Evolutionary conservation across 2,797 vertebrate species (phyloP).

Genomic region (Pelochelys cantorii): DNA sequence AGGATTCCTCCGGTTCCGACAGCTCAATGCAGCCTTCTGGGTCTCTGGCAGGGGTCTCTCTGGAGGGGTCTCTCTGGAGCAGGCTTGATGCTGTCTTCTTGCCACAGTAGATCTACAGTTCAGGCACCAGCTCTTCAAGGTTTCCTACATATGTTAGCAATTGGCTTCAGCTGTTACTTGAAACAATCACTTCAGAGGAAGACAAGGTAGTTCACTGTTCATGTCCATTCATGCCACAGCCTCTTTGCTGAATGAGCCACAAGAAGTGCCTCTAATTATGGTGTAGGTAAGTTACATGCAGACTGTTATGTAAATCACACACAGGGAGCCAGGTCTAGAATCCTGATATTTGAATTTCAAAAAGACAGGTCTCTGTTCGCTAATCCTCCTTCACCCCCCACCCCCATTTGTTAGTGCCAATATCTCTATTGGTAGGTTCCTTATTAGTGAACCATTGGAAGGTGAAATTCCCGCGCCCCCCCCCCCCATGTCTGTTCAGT

Average conservation of each 20-base stretch:
- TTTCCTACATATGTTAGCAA: background rate
- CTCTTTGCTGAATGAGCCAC: background rate
- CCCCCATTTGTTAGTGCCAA: no score
- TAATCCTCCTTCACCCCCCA: no score
- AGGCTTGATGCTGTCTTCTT: slow-evolving; percentile 12
- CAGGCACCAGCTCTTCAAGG: background rate
- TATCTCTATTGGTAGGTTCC: background rate
- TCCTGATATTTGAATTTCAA: background rate
- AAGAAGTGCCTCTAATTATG: background rate
- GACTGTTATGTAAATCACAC: slow-evolving; percentile 4
- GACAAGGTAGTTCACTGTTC: background rate
- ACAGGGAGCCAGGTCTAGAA: background rate
- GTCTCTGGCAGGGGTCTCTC: no score
- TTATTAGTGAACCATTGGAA: background rate
- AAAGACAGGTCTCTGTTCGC: background rate
- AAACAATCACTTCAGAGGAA: background rate
- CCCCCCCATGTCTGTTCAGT: background rate
- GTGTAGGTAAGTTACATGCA: background rate
- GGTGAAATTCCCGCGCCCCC: background rate
- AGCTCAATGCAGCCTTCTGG: no score
- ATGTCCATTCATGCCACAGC: background rate
- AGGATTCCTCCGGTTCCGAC: no score
- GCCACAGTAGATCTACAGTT: background rate
- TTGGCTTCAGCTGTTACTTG: background rate
- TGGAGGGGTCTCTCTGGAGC: no score